Base-by-base conservation (phyloP, 2,888 invertebrate genomes). In the Protodeltote pygarga region DNA sequence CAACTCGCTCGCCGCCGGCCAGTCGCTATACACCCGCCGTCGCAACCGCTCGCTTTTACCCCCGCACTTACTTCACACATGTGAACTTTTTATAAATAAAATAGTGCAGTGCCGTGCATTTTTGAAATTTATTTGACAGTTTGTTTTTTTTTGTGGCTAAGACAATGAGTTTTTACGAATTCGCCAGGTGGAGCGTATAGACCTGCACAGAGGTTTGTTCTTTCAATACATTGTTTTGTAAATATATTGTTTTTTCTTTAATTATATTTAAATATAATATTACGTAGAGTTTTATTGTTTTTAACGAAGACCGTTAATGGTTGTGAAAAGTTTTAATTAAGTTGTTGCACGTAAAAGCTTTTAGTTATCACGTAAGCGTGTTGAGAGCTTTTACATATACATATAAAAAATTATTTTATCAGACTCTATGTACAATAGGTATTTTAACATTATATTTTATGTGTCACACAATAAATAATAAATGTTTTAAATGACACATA, bases 21-120 rank as follows among this genome's bases (percentile, higher is more conserved):
- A 89, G 89, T 89, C 79, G 78, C 72, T 66, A 54, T 51, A 67
- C 69, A 76, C 65, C 78, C 79, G 55, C 65, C 74, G 75, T 60
- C 65, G 55, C 55, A 46, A 48, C 64, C 69, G 75, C 73, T 74
- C 72, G 75, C 71, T 77, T 73, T 31, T 23, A 32, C 63, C 51
- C 64, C 62, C 59, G 48, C 65, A 52, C 59, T 57, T 55, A 65
- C 67, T 67, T 67, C 61, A 53, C 78, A 81, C 80, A 83, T 84
- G 83, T 86, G 81, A 87, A 88, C 86, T 87, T 89, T 87, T 84
- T 81, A n/a, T n/a, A n/a, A 81, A 49, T 48, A 58, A 59, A 65
- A 74, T 61, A 77, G 83, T 86, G 80, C 75, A 79, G 80, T 87
- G 78, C 71, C 44, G 28, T 39, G 41, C 34, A 49, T 44, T 47